These are phyloP conservation scores for Tenthredo amoena DNA, from an alignment of 2,888 invertebrate species.

Conservation along the genomic window DNA sequence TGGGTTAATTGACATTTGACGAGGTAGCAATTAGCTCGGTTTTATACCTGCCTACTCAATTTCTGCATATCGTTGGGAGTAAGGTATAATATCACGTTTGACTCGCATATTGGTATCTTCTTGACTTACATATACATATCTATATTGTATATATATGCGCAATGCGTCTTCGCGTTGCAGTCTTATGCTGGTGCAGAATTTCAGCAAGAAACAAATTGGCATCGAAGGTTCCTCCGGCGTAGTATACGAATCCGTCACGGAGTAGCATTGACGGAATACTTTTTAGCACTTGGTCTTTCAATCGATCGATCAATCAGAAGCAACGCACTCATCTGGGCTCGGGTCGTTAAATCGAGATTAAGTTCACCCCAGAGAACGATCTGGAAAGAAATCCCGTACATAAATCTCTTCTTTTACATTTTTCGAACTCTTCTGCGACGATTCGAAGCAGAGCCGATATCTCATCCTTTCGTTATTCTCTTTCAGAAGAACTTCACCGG, in stretches of 20 bases:
- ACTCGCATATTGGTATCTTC: neutral
- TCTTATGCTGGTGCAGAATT: neutral
- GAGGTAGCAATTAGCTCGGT: slow-evolving; percentile 15
- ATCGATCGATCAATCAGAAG: slow-evolving; percentile 33
- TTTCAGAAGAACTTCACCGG: neutral
- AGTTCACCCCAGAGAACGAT: slow-evolving; percentile 47
- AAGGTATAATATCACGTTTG: neutral
- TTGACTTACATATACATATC: neutral
- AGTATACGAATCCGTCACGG: slow-evolving; percentile 3
- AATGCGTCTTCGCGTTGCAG: neutral
- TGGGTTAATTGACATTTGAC: slow-evolving; percentile 14
- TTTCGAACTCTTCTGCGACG: neutral
- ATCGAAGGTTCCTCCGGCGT: neutral
- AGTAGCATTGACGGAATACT: slow-evolving; percentile 34
- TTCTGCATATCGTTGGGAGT: neutral
- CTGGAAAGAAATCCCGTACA: neutral
- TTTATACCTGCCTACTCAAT: neutral
- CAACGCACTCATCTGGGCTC: slow-evolving; percentile 8
- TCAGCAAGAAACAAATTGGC: slow-evolving; percentile 32
- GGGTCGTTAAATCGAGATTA: slow-evolving; percentile 42
- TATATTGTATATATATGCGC: neutral
- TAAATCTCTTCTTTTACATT: slow-evolving; percentile 29
- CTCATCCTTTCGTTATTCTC: neutral
- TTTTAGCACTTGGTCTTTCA: slow-evolving; percentile 40
- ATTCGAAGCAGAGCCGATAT: neutral